phyloP scores from a whole-genome alignment of 2,113 vertebrate genomes.

The Raphicerus campestris region DNA sequence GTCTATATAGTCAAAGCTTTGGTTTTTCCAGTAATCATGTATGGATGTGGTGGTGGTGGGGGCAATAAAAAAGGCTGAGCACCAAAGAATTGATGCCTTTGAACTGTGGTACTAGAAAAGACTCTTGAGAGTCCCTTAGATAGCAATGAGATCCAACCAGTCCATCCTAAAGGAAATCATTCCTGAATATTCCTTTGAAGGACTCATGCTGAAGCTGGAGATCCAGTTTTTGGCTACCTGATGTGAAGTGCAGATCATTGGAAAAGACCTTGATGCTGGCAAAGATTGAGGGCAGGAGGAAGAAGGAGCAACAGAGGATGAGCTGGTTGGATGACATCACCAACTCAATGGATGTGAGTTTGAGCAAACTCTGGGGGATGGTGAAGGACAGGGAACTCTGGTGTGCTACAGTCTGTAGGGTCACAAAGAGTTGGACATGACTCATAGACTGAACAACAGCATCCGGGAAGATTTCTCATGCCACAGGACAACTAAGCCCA shows the following conservation, averaged over 20 bases:
- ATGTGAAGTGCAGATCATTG: neutral
- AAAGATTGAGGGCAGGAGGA: neutral
- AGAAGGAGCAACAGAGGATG: neutral
- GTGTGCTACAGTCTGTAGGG: neutral
- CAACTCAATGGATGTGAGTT: neutral
- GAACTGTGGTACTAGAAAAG: neutral
- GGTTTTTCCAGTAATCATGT: neutral
- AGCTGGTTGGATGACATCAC: neutral
- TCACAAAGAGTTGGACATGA: neutral
- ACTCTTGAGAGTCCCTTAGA: neutral
- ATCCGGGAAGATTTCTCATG: fast-evolving
- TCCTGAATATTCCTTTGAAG: neutral
- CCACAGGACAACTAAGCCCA: neutral
- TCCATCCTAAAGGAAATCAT: neutral
- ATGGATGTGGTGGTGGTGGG: neutral
- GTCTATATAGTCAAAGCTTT: neutral
- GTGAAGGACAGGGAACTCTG: neutral
- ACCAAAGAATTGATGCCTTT: neutral
- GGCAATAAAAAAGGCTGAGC: neutral
- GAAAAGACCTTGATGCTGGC: neutral
- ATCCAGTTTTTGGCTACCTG: neutral
- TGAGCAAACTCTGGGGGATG: neutral
- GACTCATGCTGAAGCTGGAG: neutral
- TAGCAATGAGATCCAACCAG: neutral
- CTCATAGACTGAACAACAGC: fast-evolving